Base-by-base conservation (phyloP, 1,140 invertebrate genomes). In the Tenebrio molitor region DNA sequence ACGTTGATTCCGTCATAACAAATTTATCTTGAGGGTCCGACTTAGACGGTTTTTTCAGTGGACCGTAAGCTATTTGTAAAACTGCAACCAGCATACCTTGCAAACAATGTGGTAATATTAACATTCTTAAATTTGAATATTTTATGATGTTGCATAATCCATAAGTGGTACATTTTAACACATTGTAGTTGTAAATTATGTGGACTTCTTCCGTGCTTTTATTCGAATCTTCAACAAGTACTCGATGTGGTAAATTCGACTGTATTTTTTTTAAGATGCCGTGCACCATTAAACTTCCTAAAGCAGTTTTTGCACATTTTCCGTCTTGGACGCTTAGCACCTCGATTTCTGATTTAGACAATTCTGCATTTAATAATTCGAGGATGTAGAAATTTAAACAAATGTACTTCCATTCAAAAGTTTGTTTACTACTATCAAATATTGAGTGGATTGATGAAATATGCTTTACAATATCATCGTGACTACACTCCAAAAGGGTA, bases 51-150 rank as follows among this genome's bases (percentile, higher is more conserved):
- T 89, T 89, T 58, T 84, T 87, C 17, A 91, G 77, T 65, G 89
- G 89, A 16, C 88, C 89, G 85, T 88, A 88, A 19, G 87, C 85
- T 64, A 93, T 82, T 82, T 93, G 92, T 75, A 92, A 87, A n/a
- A 93, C 80, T 5, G 87, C 87, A 73, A 88, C 88, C 41, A 95
- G 81, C 71, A 93, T 85, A 66, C 83, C 83, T 73, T 82, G 83
- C 10, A 88, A 79, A 78, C 83, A 84, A 46, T 85, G 80, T 15
- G 84, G 83, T 41, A 87, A 73, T 5, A 88, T 83, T 12, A 86
- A 83, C 69, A 78, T 83, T 44, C 76, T 72, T 62, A 83, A 62
- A 33, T 72, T 50, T 36, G 23, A 8, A 34, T 65, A 74, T 69
- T 75, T 76, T 41, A 81, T 63, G 34, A 73, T 71, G n/a, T 74